Conservation (phyloP, 2,113 vertebrate species). For the Nycticorax nycticorax region DNA sequence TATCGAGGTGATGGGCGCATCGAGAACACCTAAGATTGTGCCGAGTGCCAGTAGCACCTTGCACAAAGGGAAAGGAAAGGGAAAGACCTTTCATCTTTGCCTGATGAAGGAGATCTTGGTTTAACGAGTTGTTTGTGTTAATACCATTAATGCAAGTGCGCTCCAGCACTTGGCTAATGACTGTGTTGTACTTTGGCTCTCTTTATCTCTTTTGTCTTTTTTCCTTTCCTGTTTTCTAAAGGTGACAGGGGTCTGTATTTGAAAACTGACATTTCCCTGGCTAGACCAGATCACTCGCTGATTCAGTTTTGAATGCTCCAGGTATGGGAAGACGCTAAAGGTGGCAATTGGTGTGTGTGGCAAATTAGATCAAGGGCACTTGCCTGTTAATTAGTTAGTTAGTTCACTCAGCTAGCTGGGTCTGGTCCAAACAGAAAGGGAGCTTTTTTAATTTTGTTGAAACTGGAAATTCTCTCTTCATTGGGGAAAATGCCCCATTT, state of each 20-base stretch:
- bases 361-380: not conserved
- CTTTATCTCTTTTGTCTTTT: not conserved
- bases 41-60: not conserved
- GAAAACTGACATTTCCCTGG: not conserved
- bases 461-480: not conserved
- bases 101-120: not conserved
- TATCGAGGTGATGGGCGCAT: accelerated
- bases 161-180: not conserved
- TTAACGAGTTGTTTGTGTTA: not conserved
- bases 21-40: not conserved
- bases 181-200: not conserved
- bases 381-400: not conserved
- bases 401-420: not conserved
- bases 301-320: not conserved
- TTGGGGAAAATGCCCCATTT: not conserved
- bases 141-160: not conserved
- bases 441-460: not conserved
- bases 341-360: not conserved
- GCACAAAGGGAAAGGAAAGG: not conserved
- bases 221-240: not conserved
- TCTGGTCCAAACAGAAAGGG: not conserved
- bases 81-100: not conserved
- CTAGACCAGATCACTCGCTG: not conserved
- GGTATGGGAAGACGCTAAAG: not conserved
- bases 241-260: not conserved